Evolutionary conservation across 2,888 invertebrate genomes (phyloP).

Genomic region (Gerris lacustris): DNA sequence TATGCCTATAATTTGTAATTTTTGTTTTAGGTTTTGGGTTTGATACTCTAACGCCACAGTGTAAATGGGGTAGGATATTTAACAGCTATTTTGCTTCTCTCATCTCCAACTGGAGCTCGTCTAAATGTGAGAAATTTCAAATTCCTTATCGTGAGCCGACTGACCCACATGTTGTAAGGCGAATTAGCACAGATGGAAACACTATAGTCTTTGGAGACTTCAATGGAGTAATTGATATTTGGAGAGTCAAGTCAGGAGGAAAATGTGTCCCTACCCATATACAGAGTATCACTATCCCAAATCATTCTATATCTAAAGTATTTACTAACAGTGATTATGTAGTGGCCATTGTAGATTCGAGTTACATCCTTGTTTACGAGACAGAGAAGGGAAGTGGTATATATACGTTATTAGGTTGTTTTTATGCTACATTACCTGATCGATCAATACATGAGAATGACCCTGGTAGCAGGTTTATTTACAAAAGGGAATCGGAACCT

Average conservation of each 20-base stretch:
- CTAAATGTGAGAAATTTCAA: slow-evolving; percentile 4
- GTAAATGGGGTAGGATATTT: not conserved
- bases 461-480: not conserved
- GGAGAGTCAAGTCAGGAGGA: not conserved
- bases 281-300: not conserved
- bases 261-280: not conserved
- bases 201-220: slow-evolving; percentile 3
- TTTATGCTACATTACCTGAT: not conserved
- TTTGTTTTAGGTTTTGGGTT: not conserved
- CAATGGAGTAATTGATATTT: not conserved
- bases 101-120: slow-evolving; percentile 6
- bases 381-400: not conserved
- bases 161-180: not conserved
- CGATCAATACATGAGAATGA: not conserved
- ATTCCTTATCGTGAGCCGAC: slow-evolving; percentile 1
- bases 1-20: too few species aligned
- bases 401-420: not conserved
- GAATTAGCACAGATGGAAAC: not conserved
- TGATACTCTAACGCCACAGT: not conserved
- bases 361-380: not conserved
- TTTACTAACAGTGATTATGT: slow-evolving; percentile 1
- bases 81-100: not conserved
- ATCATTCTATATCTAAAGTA: not conserved
- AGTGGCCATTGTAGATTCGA: not conserved
- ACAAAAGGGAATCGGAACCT: not conserved